Conservation (phyloP, 2,113 vertebrate species). For the Eublepharis macularius region DNA sequence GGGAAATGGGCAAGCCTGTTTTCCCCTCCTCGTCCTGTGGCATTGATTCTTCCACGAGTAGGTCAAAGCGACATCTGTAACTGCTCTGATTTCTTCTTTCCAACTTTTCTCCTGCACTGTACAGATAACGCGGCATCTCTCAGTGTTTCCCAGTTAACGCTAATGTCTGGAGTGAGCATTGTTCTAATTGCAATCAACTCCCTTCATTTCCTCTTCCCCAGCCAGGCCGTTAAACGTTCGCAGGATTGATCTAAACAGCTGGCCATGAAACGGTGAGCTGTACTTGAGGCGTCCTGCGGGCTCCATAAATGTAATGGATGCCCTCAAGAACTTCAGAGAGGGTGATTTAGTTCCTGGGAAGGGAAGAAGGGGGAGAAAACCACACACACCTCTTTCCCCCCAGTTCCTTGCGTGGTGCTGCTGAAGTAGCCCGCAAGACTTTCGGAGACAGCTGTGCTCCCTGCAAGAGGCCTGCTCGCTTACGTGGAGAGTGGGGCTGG, state of each 20-base stretch:
- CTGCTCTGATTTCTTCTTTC: neutral
- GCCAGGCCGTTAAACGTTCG: slow-evolving; percentile 38
- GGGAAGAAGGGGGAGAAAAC: slow-evolving; percentile 40
- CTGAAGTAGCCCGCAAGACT: slow-evolving; percentile 52
- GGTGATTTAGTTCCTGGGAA: slow-evolving; percentile 49
- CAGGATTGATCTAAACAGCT: slow-evolving; percentile 42
- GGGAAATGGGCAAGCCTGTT: neutral
- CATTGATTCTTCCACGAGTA: neutral
- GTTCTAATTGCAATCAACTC: slow-evolving; percentile 28
- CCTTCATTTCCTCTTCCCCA: neutral
- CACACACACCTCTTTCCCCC: neutral
- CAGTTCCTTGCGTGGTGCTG: slow-evolving; percentile 19
- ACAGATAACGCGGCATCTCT: neutral
- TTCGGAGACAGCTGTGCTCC: slow-evolving; percentile 59
- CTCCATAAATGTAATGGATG: slow-evolving; percentile 62
- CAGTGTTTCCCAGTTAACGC: slow-evolving; percentile 34
- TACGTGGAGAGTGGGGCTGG: neutral
- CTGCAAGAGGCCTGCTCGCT: slow-evolving; percentile 49
- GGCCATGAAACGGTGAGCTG: slow-evolving; percentile 56
- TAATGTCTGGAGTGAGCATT: slow-evolving; percentile 8
- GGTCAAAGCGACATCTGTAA: neutral
- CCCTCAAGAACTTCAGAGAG: slow-evolving; percentile 59
- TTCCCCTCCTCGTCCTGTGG: neutral
- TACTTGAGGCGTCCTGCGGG: slow-evolving; percentile 56
- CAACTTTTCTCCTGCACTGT: neutral